Conservation (phyloP, 2,888 invertebrate species). For the Pterostichus madidus region DNA sequence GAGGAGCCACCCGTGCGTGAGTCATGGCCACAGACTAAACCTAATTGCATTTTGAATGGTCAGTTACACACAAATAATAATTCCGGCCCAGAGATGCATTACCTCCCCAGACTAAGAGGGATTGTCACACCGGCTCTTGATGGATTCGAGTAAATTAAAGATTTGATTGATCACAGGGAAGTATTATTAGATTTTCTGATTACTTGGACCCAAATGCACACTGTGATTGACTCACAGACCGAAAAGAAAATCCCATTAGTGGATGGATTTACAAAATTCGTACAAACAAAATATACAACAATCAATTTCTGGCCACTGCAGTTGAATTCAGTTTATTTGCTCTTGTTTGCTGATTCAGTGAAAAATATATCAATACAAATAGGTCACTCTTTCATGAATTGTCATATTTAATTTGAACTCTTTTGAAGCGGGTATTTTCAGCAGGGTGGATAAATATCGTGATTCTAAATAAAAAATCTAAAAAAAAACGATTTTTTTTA, state of each 20-base stretch:
- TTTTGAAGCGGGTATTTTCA: too few species aligned
- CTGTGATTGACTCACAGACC: background rate
- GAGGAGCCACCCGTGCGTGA: conserved; percentile 57
- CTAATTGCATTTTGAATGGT: conserved; percentile 67
- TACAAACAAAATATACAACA: background rate
- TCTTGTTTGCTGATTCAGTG: too few species aligned
- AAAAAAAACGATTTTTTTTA: too few species aligned
- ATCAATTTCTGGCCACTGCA: background rate
- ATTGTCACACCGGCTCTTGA: conserved; percentile 23
- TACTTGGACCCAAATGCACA: conserved; percentile 38
- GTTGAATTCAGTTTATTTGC: too few species aligned
- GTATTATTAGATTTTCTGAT: conserved; percentile 65
- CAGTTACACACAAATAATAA: conserved; percentile 67
- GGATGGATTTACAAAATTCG: background rate
- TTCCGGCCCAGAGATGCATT: conserved; percentile 38
- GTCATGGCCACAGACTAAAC: conserved; percentile 58
- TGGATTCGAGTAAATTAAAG: conserved; percentile 54
- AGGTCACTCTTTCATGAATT: too few species aligned
- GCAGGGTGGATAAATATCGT: too few species aligned
- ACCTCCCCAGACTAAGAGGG: background rate
- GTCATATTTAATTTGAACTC: too few species aligned
- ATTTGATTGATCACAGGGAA: conserved; percentile 65
- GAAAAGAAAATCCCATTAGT: conserved; percentile 12
- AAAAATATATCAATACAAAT: too few species aligned
- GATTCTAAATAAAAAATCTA: too few species aligned